Percentiles rank a stretch among this genome's conserved stretches.
Evolutionary conservation across 2,113 vertebrate species (phyloP).

Genomic region (Taurulus bubalis): DNA sequence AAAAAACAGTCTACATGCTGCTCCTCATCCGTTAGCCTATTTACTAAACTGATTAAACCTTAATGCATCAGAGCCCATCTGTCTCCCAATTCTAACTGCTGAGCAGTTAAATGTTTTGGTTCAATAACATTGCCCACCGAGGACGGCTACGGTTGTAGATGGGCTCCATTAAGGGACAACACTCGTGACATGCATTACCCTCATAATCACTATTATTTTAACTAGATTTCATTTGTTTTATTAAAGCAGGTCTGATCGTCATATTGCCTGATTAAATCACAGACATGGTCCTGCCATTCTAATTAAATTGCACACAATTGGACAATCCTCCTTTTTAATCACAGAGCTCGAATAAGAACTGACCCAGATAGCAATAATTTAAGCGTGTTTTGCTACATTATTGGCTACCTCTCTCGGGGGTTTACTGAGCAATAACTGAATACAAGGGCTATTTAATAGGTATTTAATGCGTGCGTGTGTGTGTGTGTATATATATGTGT

Average conservation of each 20-base stretch:
- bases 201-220: slow-evolving; percentile 65
- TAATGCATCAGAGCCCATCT: slow-evolving; percentile 45
- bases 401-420: slow-evolving; percentile 11
- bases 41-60: slow-evolving; percentile 55
- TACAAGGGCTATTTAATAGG: background rate
- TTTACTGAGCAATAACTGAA: slow-evolving; percentile 35
- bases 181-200: slow-evolving; percentile 50
- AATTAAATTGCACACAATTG: slow-evolving; percentile 67
- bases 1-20: background rate
- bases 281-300: slow-evolving; percentile 49
- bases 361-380: slow-evolving; percentile 59
- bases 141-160: slow-evolving; percentile 34
- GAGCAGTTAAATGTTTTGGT: slow-evolving; percentile 48
- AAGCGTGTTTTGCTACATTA: slow-evolving; percentile 51
- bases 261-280: slow-evolving; percentile 66
- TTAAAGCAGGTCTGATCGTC: slow-evolving; percentile 61
- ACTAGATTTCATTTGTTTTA: slow-evolving; percentile 70
- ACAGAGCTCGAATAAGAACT: slow-evolving; percentile 47
- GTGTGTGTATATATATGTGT: background rate
- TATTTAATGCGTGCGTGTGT: background rate
- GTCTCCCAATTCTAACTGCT: slow-evolving; percentile 24
- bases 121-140: slow-evolving; percentile 27
- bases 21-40: slow-evolving; percentile 17
- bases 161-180: slow-evolving; percentile 33
- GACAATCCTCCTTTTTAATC: slow-evolving; percentile 64